These are phyloP conservation scores for Delichon dasypus DNA, from an alignment of 2,797 vertebrate genomes.

Conservation along the genomic window DNA sequence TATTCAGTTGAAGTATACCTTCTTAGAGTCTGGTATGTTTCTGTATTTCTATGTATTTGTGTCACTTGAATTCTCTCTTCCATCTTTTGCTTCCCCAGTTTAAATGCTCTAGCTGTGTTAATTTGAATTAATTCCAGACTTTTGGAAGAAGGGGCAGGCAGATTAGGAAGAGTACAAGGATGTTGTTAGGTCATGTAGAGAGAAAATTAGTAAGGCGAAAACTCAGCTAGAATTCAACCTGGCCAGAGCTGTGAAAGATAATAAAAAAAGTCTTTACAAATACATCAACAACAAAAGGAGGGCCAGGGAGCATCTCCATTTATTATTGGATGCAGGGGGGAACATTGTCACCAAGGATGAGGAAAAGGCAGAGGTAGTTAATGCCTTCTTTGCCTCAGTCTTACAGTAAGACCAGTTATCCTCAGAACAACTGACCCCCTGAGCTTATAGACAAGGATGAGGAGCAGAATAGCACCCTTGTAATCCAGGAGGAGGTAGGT, in stretches of 20 bases:
- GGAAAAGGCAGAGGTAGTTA: neutral
- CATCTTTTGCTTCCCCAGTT: neutral
- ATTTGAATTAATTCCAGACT: neutral
- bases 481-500: neutral
- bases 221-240: neutral
- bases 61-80: neutral
- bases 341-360: neutral
- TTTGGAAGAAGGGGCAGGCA: neutral
- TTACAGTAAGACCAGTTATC: neutral
- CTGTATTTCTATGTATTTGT: conserved; percentile 6
- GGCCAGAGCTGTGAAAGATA: neutral
- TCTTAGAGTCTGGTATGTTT: neutral
- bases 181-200: neutral
- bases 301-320: neutral
- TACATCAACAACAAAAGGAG: neutral
- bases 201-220: neutral
- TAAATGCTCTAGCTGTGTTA: neutral
- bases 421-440: neutral
- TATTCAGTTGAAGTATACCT: neutral
- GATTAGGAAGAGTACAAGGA: neutral
- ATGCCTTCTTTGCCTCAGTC: neutral
- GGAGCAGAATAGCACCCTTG: neutral
- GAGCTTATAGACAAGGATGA: neutral
- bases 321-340: neutral
- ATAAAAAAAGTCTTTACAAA: neutral